Evolutionary conservation across 2,797 vertebrate species (phyloP).

Genomic region (Austrolebias charrua): DNA sequence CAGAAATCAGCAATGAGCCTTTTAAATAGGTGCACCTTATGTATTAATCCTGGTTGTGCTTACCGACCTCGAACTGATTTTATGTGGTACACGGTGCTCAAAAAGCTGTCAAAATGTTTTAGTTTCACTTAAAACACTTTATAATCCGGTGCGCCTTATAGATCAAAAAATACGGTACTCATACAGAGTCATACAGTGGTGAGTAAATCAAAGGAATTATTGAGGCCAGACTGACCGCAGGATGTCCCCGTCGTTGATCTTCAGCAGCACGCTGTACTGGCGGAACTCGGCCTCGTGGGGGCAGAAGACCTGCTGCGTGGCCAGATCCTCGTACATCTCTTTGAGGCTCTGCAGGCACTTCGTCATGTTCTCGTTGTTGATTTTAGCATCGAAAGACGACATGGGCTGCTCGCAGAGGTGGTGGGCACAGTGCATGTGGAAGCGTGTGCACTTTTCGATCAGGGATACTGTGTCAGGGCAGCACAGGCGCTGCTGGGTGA

Average conservation of each 20-base stretch:
- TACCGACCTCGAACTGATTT: no score
- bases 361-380: constrained; percentile 99
- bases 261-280: constrained; percentile 92
- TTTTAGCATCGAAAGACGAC: constrained; percentile 93
- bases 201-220: no score
- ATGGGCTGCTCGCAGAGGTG: constrained; percentile 93
- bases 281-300: constrained; percentile 90
- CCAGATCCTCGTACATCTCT: constrained; percentile 97
- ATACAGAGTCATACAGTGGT: no score
- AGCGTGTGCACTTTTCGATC: constrained; percentile 95
- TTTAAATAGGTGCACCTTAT: no score
- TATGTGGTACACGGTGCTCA: no score
- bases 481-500: constrained; percentile 95
- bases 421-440: constrained; percentile 96
- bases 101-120: no score
- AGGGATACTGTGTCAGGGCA: constrained; percentile 88
- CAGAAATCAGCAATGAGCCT: no score
- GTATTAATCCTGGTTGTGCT: no score
- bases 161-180: no score
- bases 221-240: constrained; percentile 81
- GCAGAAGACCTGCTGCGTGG: constrained; percentile 83
- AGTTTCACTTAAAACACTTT: no score
- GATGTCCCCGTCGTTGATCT: constrained; percentile 94
- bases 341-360: constrained; percentile 98
- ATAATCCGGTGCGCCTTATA: no score